Evolutionary conservation across 2,113 vertebrate genomes (phyloP), one percentile per base, ranked within the genome.

Genomic region (Eublepharis macularius): DNA sequence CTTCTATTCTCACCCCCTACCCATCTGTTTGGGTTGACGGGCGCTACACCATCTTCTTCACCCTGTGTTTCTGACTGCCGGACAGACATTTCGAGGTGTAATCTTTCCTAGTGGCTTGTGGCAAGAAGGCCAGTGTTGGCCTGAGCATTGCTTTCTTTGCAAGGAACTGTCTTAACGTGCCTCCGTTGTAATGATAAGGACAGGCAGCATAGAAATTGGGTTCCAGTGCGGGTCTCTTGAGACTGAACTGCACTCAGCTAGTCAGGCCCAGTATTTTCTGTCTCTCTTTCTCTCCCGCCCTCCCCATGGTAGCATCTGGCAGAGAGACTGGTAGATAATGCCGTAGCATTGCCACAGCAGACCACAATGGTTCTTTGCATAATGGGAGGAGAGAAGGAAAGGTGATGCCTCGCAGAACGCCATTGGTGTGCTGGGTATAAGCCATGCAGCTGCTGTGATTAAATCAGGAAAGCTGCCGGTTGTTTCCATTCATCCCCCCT

Each of bases 361-460:
- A 32, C 32, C 34, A 39, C 16, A 47, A 47, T 32, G 76, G 0
- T 0, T 29, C 1, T 47, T 1, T 4, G 32, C 65, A 0, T 0
- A 26, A 41, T 65, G 24, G 65, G 51, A 65, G 73, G 77, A 73
- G 65, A 10, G 26, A n/a, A 63, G 14, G 41, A 60, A 75, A 26
- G 24, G n/a, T 19, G 10, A 36, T 45, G 12, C 29, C 73, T 60
- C 1, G 13, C 79, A 26, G 77, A 69, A 74, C 85, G 29, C 81
- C 87, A 89, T 49, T 90, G 63, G 9, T 29, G 34, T 10, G 47
- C 88, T 76, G 17, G 60, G 12, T 65, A 0, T 17, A 43, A 79
- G 88, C 89, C 88, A 91, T 89, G 68, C 84, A 19, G 90, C 87
- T 4, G 17, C n/a, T 51, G 32, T 19, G 32, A 14, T 49, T 36